Evolutionary conservation across 2,888 invertebrate species (phyloP), one percentile per base, ranked within the genome.

Genomic region (Bembecia ichneumoniformis): DNA sequence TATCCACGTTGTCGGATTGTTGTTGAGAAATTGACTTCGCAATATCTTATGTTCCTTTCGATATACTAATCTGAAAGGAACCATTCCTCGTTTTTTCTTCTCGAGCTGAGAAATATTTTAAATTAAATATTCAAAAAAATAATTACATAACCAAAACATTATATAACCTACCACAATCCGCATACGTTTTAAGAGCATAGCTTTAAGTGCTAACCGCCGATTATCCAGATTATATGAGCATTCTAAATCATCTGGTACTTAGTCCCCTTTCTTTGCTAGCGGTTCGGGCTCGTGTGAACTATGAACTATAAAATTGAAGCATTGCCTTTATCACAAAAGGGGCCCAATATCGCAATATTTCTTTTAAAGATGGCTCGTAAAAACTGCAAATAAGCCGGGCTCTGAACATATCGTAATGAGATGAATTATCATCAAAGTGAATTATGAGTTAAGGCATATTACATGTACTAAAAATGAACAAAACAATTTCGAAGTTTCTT

Each of bases 251-350:
- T 77, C 66, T 64, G 60, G 79, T 77, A 76, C 76, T 82, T 77
- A 77, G 71, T 46, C 63, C 65, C 71, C 68, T 70, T 76, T 68
- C 70, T 68, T 67, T 65, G 64, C 64, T 16, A 13, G n/a, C 48
- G 56, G 63, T 62, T 58, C 66, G 63, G 62, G 60, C 63, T 63
- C 56, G 60, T 68, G 66, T 77, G 83, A 82, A 83, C 83, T 82
- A 84, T 78, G 82, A 80, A 77, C 84, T 80, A 81, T 83, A 84
- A 86, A 83, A 76, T 83, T 84, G 81, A 84, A 78, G 81, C 70
- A 82, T 80, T 68, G 73, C 76, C 60, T 71, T 68, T 71, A 74
- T 74, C 67, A 80, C 71, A 79, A 78, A 82, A 74, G 75, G n/a
- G 74, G 68, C 64, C 64, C 63, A 66, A 74, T 75, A 77, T 80